Evolutionary conservation across 2,797 vertebrate genomes (phyloP).

Genomic region (Smutsia temminckii): DNA sequence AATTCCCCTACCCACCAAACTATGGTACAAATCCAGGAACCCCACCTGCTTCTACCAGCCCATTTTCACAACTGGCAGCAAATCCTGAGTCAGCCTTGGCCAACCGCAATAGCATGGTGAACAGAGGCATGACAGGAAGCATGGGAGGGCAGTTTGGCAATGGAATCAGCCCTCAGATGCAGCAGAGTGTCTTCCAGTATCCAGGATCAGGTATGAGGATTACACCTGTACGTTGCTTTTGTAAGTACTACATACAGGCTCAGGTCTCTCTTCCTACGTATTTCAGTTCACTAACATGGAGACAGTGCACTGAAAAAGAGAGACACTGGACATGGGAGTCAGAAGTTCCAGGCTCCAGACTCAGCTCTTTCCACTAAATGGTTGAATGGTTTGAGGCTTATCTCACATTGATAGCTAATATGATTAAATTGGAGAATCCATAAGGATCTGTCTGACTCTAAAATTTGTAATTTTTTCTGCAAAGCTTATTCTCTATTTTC

Average conservation of each 20-base stretch:
- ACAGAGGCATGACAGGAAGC: slow-evolving; percentile 89
- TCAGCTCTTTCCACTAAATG: neutral
- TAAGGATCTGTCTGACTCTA: neutral
- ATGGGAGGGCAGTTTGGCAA: slow-evolving; percentile 90
- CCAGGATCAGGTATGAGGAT: slow-evolving; percentile 89
- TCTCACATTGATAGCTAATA: neutral
- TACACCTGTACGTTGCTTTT: neutral
- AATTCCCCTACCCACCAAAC: slow-evolving; percentile 91
- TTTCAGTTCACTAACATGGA: neutral
- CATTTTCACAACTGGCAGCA: slow-evolving; percentile 88
- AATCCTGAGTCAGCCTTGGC: slow-evolving; percentile 89
- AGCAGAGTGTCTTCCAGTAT: slow-evolving; percentile 94
- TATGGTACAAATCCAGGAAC: slow-evolving; percentile 89
- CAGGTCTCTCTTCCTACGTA: neutral
- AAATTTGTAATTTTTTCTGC: neutral
- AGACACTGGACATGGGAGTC: neutral
- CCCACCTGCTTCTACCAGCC: slow-evolving; percentile 90
- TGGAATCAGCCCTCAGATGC: slow-evolving; percentile 88
- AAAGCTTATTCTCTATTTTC: slow-evolving; percentile 23
- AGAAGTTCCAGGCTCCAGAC: neutral
- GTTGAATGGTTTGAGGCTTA: neutral
- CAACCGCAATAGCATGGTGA: slow-evolving; percentile 86
- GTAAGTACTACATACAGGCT: accelerated
- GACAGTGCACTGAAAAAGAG: neutral
- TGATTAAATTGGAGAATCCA: neutral